phyloP scores from a whole-genome alignment of 2,888 invertebrate genomes.

The Cyaniris semiargus region DNA sequence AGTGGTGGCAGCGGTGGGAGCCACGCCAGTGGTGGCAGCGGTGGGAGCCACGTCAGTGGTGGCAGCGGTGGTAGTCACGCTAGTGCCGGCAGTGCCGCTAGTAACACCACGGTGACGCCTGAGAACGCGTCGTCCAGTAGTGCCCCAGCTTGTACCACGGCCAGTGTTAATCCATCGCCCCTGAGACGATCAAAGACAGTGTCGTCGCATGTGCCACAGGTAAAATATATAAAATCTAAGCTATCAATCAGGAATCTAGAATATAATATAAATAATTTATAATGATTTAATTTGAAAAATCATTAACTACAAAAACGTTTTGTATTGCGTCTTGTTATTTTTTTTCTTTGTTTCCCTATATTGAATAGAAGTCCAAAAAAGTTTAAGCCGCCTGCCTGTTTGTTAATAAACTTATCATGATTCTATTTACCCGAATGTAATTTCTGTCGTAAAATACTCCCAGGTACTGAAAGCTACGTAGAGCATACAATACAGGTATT shows the following conservation, averaged over 20 bases:
- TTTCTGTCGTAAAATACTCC: no score
- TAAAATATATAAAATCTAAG: constrained; percentile 34
- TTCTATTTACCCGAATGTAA: no score
- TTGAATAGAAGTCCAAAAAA: no score
- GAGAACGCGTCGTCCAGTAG: constrained; percentile 67
- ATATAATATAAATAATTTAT: background rate
- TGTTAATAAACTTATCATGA: no score
- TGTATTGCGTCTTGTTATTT: no score
- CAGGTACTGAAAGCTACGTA: no score
- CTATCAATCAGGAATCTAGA: background rate
- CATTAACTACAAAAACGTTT: no score
- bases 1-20: constrained; percentile 60
- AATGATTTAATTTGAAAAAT: no score
- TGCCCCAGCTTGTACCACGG: constrained; percentile 54
- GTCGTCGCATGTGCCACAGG: constrained; percentile 56
- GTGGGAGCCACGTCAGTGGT: constrained; percentile 57
- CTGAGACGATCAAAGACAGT: constrained; percentile 69
- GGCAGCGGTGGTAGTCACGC: constrained; percentile 58
- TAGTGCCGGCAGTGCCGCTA: background rate
- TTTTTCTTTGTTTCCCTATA: no score
- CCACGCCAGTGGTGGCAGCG: constrained; percentile 35
- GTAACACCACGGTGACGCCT: constrained; percentile 64
- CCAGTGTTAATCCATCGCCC: constrained; percentile 54
- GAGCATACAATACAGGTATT: background rate
- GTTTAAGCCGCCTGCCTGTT: no score